Conservation (phyloP, 2,113 vertebrate species). For the Stegostoma tigrinum region DNA sequence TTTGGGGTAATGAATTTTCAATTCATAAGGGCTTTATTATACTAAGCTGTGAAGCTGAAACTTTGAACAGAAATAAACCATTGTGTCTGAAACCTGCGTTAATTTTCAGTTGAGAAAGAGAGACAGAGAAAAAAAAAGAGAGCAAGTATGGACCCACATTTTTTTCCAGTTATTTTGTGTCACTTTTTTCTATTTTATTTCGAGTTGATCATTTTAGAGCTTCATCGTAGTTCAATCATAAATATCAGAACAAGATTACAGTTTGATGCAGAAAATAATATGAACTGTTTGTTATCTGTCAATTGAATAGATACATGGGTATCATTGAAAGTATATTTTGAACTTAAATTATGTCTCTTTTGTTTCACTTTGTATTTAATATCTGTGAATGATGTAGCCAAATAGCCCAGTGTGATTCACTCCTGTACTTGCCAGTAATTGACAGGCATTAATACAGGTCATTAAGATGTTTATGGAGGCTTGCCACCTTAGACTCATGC, state of each 20-base stretch:
- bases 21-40: background rate
- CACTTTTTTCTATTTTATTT: background rate
- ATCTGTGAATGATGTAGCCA: background rate
- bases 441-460: background rate
- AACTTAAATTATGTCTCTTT: background rate
- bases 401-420: background rate
- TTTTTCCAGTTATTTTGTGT: background rate
- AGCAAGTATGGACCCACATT: background rate
- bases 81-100: background rate
- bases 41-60: background rate
- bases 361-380: background rate
- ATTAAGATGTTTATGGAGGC: background rate
- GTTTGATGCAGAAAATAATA: background rate
- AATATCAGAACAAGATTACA: background rate
- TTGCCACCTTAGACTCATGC: background rate
- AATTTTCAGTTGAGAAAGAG: background rate
- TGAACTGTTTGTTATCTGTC: background rate
- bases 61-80: conserved; percentile 4
- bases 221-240: background rate
- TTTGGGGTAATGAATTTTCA: background rate
- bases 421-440: background rate
- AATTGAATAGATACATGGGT: background rate
- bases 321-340: background rate
- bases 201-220: background rate
- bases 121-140: background rate